Conservation (phyloP, 2,888 invertebrate species). For the Drosophila maculinotata region DNA sequence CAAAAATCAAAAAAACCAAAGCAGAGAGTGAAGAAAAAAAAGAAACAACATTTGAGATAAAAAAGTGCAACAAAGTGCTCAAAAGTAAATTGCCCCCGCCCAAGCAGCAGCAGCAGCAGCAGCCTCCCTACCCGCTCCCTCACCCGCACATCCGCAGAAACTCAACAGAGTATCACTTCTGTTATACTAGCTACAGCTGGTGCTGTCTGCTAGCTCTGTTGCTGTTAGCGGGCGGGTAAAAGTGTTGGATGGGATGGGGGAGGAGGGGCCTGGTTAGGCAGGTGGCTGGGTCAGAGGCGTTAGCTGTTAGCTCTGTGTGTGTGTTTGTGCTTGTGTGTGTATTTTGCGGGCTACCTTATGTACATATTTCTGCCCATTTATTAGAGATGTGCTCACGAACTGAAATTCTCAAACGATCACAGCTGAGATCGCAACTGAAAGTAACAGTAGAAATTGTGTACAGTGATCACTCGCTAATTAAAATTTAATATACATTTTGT, state of each 20-base stretch:
- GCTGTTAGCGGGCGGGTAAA: conserved; percentile 2
- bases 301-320: not conserved
- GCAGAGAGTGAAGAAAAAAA: conserved; percentile 30
- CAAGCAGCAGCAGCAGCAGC: conserved; percentile 23
- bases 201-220: conserved; percentile 35
- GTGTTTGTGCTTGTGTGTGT: too few relatives aligned
- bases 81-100: conserved; percentile 41
- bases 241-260: too few relatives aligned
- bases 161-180: conserved; percentile 15
- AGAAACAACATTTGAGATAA: conserved; percentile 59
- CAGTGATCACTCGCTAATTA: too few relatives aligned
- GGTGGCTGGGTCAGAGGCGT: conserved; percentile 5
- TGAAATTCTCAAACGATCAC: conserved; percentile 4
- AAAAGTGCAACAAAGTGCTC: conserved; percentile 60
- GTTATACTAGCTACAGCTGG: conserved; percentile 41
- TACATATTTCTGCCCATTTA: conserved; percentile 1
- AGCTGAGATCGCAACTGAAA: not conserved
- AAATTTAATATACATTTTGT: too few relatives aligned
- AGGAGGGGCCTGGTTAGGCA: conserved; percentile 1
- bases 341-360: conserved; percentile 4
- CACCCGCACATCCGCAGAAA: not conserved
- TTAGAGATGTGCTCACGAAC: conserved; percentile 15
- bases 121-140: conserved; percentile 2
- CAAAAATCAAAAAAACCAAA: conserved; percentile 53
- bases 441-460: too few relatives aligned